Evolutionary conservation across 2,888 invertebrate species (phyloP), one percentile per base, ranked within the genome.

Genomic region (Coelinius sp.): DNA sequence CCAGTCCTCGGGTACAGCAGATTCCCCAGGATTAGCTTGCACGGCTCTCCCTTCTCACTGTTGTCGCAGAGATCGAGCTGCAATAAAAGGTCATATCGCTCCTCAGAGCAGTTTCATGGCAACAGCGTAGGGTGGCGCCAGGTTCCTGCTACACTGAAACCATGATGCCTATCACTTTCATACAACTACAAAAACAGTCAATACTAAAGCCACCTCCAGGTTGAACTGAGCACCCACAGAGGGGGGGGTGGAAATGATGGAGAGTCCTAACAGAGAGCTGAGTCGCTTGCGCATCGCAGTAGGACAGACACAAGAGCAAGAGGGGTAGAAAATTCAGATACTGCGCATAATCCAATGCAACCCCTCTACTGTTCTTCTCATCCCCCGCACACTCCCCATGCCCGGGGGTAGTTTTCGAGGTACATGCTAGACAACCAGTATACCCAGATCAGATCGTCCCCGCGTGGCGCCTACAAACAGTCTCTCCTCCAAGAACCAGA

Each of bases 401-500:
- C 76, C 85, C 83, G 75, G 75, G 75, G 71, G 88, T 88, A 84
- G 66, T 49, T 75, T 64, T 35, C 88, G 88, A 85, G 82, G 78
- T 83, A 83, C 84, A 86, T 87, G 49, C 66, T 64, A 75, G 70
- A 82, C 81, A 67, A 69, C 63, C 85, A 68, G 71, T 38, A 56
- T 68, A 70, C 25, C 53, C 69, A 82, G 79, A 82, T 79, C 79
- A 79, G 81, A 90, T 88, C 90, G 89, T 89, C 89, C 90, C 89
- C 88, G 90, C 88, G 88, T 88, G 88, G 86, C 87, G 88, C 84
- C 88, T 87, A 88, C 88, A 87, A 90, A 89, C 89, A 89, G 86
- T 88, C 86, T 86, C 88, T 63, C 68, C 56, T 72, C 88, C 86
- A 77, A 89, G 89, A 86, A 59, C 46, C 20, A 49, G 17, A 14